Evolutionary conservation across 1,140 invertebrate genomes (phyloP), one percentile per base, ranked within the genome.

Genomic region (Conus ventricosus): DNA sequence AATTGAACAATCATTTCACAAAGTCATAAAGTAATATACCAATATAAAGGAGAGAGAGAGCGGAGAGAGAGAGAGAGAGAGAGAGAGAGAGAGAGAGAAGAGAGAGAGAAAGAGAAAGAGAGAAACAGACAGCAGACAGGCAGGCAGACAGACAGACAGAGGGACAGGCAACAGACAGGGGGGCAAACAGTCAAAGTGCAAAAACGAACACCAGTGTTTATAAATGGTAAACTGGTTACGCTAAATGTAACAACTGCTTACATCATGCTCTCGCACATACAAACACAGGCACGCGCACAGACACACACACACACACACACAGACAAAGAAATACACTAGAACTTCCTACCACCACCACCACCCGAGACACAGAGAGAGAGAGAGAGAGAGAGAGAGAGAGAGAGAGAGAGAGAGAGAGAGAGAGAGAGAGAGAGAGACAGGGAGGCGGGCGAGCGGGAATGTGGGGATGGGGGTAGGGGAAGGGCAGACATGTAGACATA

Each of bases 31-130:
- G 39, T n/a, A 3, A 39, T 39, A 39, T 39, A 39, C 39, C 39
- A 39, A 39, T 39, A 39, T 39, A 39, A 1, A 39, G 39, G 39
- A 39, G 39, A 39, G 39, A 39, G 39, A 39, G 78, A 81, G 78
- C n/a, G n/a, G n/a, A 81, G 78, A 81, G 78, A 51, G 78, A 81
- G 78, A 81, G 78, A 81, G 78, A 81, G n/a, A 81, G 78, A 81
- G 78, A 51, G 78, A 81, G 78, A 81, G 78, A 81, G 78, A 81
- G 39, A 39, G 39, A 39, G 39, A 39, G 78, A 81, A 11, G 39
- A 39, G 39, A 39, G 39, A 39, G 39, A 39, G 78, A 81, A 11
- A 81, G 78, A 81, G 78, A 51, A 11, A 81, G 78, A 81, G 78
- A 81, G 78, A 81, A 11, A 81, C 5, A 81, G 78, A 20, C 5